A percentile compares a stretch with the other conserved stretches of the same genome.
Evolutionary conservation across 1,140 invertebrate species (phyloP).

Genomic region (Lycorma delicatula): DNA sequence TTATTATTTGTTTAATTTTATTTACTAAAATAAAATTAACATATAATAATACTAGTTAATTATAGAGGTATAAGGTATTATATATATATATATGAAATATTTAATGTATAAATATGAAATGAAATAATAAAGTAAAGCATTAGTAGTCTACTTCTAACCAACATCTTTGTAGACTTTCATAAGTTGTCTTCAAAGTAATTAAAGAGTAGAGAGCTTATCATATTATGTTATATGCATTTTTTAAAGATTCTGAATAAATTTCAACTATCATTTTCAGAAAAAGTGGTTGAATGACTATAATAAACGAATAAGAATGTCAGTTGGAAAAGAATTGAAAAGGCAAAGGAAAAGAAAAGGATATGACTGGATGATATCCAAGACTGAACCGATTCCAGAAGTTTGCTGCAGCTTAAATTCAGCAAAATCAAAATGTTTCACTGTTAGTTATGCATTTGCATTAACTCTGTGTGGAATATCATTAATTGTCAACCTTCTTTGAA

Average conservation of each 20-base stretch:
- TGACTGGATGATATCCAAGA: constrained; percentile 74
- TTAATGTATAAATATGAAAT: neutral
- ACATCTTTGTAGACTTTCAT: neutral
- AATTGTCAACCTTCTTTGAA: too few relatives aligned
- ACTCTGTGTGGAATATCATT: too few relatives aligned
- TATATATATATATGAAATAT: neutral
- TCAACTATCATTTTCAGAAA: constrained; percentile 43
- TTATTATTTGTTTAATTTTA: too few relatives aligned
- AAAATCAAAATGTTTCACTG: too few relatives aligned
- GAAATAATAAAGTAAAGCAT: neutral
- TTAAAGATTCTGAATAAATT: neutral
- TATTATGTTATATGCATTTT: neutral
- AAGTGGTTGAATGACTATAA: constrained; percentile 74
- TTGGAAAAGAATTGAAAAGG: constrained; percentile 60
- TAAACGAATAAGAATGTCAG: constrained; percentile 52
- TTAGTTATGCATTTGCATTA: too few relatives aligned
- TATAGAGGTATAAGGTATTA: too few relatives aligned
- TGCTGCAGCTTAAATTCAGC: neutral
- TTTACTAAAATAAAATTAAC: too few relatives aligned
- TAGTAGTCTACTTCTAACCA: neutral
- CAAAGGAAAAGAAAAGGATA: constrained; percentile 55
- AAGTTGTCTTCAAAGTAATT: neutral
- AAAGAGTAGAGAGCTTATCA: too few relatives aligned
- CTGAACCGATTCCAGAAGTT: constrained; percentile 37
- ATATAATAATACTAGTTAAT: too few relatives aligned